Base-by-base conservation (phyloP, 2,888 invertebrate genomes). In the Sthenelais limicola region DNA sequence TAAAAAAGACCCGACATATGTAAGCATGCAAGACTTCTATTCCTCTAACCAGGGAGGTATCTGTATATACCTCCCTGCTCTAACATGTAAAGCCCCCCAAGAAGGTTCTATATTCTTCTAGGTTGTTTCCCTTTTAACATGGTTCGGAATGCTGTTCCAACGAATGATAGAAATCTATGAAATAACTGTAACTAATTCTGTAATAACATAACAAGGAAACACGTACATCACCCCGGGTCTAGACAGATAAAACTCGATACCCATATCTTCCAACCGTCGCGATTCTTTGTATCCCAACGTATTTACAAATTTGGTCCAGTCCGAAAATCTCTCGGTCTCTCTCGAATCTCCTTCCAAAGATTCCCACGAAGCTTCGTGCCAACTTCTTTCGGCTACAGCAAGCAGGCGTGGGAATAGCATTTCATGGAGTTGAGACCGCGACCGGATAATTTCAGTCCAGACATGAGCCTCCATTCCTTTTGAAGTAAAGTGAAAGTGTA, bases 181-280 rank as follows among this genome's bases (percentile, higher is more conserved):
- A n/a, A n/a, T n/a, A n/a, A n/a, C n/a, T n/a, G n/a, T n/a, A n/a
- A n/a, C n/a, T n/a, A 43, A 43, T 15, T 18, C 18, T 43, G 18
- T 18, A 43, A 43, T 18, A 43, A n/a, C 12, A 15, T 18, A 43
- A 12, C 47, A 43, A 15, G 52, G 15, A 28, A 52, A 18, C 66
- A 68, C 73, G 52, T 69, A 85, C 82, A 77, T 79, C 32, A 81
- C 85, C 9, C 86, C 86, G 32, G 86, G 86, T n/a, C 82, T 83
- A 5, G 85, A 83, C 2, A 86, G 73, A 68, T 83, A 81, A 74
- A 84, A 86, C 0, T 78, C 67, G 47, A 85, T 78, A 9, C 79
- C 78, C 66, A 80, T 66, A 9, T 74, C 51, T 73, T 85, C 85
- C 66, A 86, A 77, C 28, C 83, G 76, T 21, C 47, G 38, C 54